These are phyloP conservation scores for Chironomus tepperi DNA, from an alignment of 1,140 invertebrate genomes.

Conservation along the genomic window DNA sequence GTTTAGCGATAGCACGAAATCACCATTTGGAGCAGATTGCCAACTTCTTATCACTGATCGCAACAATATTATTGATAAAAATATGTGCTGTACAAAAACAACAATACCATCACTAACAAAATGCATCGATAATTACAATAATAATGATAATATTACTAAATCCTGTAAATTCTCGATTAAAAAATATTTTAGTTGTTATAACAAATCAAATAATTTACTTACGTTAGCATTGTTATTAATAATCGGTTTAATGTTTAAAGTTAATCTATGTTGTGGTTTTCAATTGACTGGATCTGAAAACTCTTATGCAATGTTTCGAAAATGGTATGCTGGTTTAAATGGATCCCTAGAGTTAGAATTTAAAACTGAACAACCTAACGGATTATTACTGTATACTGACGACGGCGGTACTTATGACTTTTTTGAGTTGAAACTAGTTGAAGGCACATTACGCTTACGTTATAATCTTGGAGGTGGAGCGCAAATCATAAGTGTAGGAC, in stretches of 20 bases:
- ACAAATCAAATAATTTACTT: conserved; percentile 5
- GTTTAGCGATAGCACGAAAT: too few species aligned
- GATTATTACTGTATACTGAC: conserved; percentile 83
- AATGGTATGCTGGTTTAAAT: conserved; percentile 80
- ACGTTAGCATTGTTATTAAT: conserved; percentile 18
- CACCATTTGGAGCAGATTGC: too few species aligned
- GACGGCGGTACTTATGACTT: conserved; percentile 92
- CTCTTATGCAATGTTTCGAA: conserved; percentile 81
- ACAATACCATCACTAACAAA: background rate
- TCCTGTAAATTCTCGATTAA: background rate
- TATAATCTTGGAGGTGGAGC: conserved; percentile 81
- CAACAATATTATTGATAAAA: too few species aligned
- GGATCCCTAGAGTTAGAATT: conserved; percentile 87
- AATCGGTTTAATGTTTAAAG: conserved; percentile 11
- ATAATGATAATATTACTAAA: conserved; percentile 3
- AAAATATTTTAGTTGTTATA: conserved; percentile 24
- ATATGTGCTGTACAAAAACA: too few species aligned
- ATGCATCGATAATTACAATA: background rate
- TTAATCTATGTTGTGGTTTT: conserved; percentile 43
- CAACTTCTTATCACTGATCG: too few species aligned
- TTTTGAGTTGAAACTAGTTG: conserved; percentile 89
- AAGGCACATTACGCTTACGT: conserved; percentile 74
- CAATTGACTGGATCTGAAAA: conserved; percentile 73
- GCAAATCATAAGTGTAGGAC: conserved; percentile 77
- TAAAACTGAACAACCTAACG: conserved; percentile 82